phyloP scores from a whole-genome alignment of 2,888 invertebrate genomes.

The Peribatodes rhomboidaria region DNA sequence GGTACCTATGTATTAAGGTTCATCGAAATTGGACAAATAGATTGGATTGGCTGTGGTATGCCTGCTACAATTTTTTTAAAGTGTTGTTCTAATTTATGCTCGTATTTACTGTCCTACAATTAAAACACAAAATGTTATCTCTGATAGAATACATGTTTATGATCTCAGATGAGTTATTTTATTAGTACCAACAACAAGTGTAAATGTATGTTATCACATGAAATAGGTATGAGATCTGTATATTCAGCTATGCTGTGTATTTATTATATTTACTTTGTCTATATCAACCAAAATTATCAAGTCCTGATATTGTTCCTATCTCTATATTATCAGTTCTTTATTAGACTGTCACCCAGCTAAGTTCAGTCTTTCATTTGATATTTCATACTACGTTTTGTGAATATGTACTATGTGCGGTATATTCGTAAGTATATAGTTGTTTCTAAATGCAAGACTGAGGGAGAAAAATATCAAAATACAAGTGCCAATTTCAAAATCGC shows the following conservation, averaged over 20 bases:
- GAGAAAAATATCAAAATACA: neutral
- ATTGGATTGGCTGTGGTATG: no score
- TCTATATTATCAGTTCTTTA: conserved; percentile 2
- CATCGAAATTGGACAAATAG: no score
- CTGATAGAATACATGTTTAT: conserved; percentile 8
- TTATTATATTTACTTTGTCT: conserved; percentile 6
- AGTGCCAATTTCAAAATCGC: conserved; percentile 6
- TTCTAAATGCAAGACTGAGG: neutral
- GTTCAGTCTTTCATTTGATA: neutral
- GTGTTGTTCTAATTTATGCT: no score
- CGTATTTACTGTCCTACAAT: no score
- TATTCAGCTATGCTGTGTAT: neutral
- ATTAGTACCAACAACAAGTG: conserved; percentile 1
- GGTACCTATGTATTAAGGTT: no score
- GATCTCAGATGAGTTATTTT: conserved; percentile 16
- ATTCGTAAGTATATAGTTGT: neutral
- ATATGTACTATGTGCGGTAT: neutral
- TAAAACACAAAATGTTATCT: conserved; percentile 1
- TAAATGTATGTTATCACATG: conserved; percentile 7
- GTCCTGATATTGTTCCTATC: conserved; percentile 1
- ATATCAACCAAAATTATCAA: neutral
- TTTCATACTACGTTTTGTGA: neutral
- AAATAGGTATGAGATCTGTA: neutral
- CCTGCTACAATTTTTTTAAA: no score
- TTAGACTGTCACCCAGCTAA: neutral